These are phyloP conservation scores for Mandrillus leucophaeus DNA, from an alignment of 2,113 vertebrate species.

Conservation along the genomic window DNA sequence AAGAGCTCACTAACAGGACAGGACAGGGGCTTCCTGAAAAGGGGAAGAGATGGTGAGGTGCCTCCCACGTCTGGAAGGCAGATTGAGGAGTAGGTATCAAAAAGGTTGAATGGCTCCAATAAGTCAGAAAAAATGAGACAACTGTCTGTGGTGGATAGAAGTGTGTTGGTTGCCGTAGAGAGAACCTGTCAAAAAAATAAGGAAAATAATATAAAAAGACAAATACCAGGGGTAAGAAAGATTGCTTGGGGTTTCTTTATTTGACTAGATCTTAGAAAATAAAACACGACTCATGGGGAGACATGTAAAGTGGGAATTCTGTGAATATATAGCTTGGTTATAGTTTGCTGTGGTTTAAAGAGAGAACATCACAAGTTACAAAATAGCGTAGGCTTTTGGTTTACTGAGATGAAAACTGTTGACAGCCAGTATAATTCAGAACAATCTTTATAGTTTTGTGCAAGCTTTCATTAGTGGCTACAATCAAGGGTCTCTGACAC, in stretches of 20 bases:
- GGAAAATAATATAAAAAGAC: conserved; percentile 22
- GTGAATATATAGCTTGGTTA: not conserved
- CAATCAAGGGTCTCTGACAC: not conserved
- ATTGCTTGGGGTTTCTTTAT: not conserved
- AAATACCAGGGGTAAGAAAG: not conserved
- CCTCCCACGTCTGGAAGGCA: too few species aligned
- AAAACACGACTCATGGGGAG: conserved; percentile 15
- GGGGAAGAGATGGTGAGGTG: not conserved
- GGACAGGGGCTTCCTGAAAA: not conserved
- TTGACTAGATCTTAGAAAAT: conserved; percentile 31
- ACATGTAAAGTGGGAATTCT: conserved; percentile 42
- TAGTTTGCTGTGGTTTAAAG: conserved; percentile 29
- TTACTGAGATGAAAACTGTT: conserved; percentile 45
- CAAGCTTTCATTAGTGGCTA: conserved; percentile 9
- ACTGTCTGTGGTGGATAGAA: not conserved
- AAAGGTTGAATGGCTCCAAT: not conserved
- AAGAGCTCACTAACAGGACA: not conserved
- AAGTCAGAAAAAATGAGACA: not conserved
- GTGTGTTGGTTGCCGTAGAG: not conserved
- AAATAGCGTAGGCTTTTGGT: not conserved
- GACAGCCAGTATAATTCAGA: conserved; percentile 42
- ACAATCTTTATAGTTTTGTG: not conserved
- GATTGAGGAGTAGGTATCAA: not conserved
- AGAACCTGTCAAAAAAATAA: conserved; percentile 23
- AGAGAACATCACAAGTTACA: not conserved